Base-by-base conservation (phyloP, 2,113 vertebrate species). In the Tapirus terrestris region DNA sequence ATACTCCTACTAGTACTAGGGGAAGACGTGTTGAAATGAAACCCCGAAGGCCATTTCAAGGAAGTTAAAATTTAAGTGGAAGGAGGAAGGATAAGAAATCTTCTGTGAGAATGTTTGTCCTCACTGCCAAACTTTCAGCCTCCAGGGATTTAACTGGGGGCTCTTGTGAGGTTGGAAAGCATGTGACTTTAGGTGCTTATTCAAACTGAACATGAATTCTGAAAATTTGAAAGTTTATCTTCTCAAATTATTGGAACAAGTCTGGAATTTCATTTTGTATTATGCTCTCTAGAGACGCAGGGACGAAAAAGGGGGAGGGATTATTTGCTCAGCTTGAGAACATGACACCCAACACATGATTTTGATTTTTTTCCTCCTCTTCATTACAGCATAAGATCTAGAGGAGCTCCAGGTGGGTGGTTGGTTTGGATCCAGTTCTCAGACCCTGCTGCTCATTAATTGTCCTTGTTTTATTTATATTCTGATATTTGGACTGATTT, bases 381-480 rank as follows among this genome's bases (percentile, higher is more conserved):
- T 53, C 5, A 0, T 11, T 67, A 61, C 75, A 95, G 1, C 0
- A 33, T 79, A 96, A 88, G 87, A 72, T 79, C 95, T 93, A 85
- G 97, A 89, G 75, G 96, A 97, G 81, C 25, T 90, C 83, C 97
- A 98, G 97, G 95, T 96, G 89, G 95, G 82, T 92, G 80, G 25
- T 36, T 97, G 90, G 90, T 92, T 93, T 83, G 70, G 33, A 91
- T 96, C 82, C 85, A 96, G 96, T 95, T 97, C 93, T 90, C 90
- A 98, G 96, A 80, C 65, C 70, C 82, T 70, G 33, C 8, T 45
- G 6, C 70, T 97, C 89, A 96, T 89, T 82, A 96, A 97, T 39
- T 94, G 56, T 79, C 89, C 29, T 82, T 63, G 67, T 97, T 98
- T 97, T 97, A 98, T 96, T 97, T 97, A 93, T 91, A 90, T 93